These are phyloP conservation scores for Gerris buenoi DNA, from an alignment of 1,140 invertebrate species.

Conservation along the genomic window DNA sequence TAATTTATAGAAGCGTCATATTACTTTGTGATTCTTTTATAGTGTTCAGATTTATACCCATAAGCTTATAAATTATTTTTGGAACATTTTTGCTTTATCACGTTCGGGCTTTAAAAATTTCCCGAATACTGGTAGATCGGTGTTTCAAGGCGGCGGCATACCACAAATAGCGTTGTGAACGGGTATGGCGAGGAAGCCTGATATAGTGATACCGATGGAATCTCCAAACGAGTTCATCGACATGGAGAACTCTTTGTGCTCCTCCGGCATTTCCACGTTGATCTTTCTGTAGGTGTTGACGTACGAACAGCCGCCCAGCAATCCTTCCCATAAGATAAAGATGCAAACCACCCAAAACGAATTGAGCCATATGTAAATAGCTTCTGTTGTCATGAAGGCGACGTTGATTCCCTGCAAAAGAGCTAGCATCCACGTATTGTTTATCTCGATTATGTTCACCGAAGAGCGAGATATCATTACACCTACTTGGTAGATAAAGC, in stretches of 20 bases:
- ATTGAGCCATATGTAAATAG: conserved; percentile 54
- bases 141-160: conserved; percentile 29
- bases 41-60: too few relatives aligned
- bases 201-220: conserved; percentile 54
- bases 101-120: too few relatives aligned
- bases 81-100: too few relatives aligned
- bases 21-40: too few relatives aligned
- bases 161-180: conserved; percentile 56
- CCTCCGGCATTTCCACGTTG: conserved; percentile 47
- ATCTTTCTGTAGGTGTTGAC: conserved; percentile 75
- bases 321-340: conserved; percentile 64
- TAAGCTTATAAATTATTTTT: too few relatives aligned
- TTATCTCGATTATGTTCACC: conserved; percentile 53
- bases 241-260: conserved; percentile 44
- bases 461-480: conserved; percentile 77
- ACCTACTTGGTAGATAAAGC: conserved; percentile 74
- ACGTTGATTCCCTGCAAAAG: conserved; percentile 58
- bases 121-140: too few relatives aligned
- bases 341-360: conserved; percentile 57
- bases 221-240: conserved; percentile 58
- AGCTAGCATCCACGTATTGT: conserved; percentile 57
- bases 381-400: conserved; percentile 46
- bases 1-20: too few relatives aligned
- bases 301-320: conserved; percentile 67
- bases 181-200: conserved; percentile 57